phyloP scores from a whole-genome alignment of 2,888 invertebrate genomes.

The Hymenopus coronatus region DNA sequence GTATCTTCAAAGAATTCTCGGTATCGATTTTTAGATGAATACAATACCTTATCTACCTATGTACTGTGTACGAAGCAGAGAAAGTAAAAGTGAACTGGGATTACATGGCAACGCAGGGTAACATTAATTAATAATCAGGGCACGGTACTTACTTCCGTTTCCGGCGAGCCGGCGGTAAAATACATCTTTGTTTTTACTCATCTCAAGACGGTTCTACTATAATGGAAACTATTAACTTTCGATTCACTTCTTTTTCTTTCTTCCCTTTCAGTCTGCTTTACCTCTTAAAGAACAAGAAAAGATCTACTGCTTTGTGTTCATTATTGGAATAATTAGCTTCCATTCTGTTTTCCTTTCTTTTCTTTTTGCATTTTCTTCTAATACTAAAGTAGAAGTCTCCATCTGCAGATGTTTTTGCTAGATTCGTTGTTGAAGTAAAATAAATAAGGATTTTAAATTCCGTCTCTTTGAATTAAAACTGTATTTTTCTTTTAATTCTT shows the following conservation, averaged over 20 bases:
- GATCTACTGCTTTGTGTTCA: too few species aligned
- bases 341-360: neutral
- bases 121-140: neutral
- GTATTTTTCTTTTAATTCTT: too few species aligned
- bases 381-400: neutral
- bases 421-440: too few species aligned
- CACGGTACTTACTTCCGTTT: neutral
- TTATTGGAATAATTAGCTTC: neutral
- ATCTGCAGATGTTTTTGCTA: neutral
- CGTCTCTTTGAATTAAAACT: too few species aligned
- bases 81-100: too few species aligned
- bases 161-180: neutral
- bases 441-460: too few species aligned
- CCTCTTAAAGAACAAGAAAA: too few species aligned
- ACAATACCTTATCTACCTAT: too few species aligned
- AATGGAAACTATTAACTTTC: neutral
- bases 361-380: neutral
- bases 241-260: neutral
- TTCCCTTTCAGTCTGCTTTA: neutral
- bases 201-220: neutral
- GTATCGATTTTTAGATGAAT: too few species aligned
- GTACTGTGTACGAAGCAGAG: too few species aligned
- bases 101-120: neutral
- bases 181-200: neutral
- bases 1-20: too few species aligned